These are phyloP conservation scores for Napeogenes sylphis DNA, from an alignment of 2,888 invertebrate species.

Conservation along the genomic window DNA sequence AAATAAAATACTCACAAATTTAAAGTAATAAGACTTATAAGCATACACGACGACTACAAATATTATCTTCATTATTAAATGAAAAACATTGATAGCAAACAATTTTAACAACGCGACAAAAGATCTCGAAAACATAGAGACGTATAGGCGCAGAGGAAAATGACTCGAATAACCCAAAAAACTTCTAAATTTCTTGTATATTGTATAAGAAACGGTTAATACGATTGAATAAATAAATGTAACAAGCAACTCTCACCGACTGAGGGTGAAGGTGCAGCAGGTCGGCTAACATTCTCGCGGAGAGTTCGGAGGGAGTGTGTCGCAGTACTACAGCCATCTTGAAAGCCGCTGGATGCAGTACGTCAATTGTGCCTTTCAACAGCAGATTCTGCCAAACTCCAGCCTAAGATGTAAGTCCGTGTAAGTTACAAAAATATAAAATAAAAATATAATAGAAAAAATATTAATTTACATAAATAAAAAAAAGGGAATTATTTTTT, in stretches of 20 bases:
- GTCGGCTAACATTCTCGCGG: constrained; percentile 52
- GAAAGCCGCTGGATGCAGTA: constrained; percentile 65
- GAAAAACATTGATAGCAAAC: too few species aligned
- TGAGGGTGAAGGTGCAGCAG: constrained; percentile 59
- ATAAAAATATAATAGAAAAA: background rate
- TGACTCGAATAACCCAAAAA: too few species aligned
- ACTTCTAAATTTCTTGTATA: too few species aligned
- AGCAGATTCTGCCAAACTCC: constrained; percentile 63
- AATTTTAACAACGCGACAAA: too few species aligned
- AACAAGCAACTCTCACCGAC: constrained; percentile 44
- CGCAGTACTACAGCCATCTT: constrained; percentile 63
- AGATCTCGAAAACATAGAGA: too few species aligned
- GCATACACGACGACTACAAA: too few species aligned
- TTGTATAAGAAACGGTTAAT: too few species aligned
- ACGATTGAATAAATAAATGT: too few species aligned
- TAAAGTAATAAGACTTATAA: background rate
- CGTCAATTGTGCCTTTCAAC: constrained; percentile 56
- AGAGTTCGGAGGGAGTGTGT: constrained; percentile 60
- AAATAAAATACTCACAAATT: background rate
- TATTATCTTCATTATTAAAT: too few species aligned
- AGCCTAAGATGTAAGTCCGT: constrained; percentile 41
- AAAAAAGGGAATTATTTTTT: too few species aligned
- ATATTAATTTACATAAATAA: too few species aligned
- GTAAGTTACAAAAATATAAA: constrained; percentile 15
- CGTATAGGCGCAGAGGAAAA: too few species aligned